A percentile compares a stretch with the other conserved stretches of the same genome.
phyloP scores from a whole-genome alignment of 1,140 invertebrate species.

The Drosophila kanapiae region DNA sequence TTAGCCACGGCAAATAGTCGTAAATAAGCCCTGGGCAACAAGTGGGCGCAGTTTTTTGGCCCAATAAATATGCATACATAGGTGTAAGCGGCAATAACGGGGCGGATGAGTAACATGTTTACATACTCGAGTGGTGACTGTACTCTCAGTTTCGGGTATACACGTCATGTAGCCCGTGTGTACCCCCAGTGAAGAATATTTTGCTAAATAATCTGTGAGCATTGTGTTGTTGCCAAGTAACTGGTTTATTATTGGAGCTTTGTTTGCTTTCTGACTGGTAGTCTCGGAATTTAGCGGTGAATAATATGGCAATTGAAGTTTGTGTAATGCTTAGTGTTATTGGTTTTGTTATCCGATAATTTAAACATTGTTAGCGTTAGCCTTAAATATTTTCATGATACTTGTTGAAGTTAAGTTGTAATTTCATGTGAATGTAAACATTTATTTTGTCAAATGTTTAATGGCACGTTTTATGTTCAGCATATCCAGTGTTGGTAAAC shows the following conservation, averaged over 20 bases:
- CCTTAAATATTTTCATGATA: not conserved
- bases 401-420: not conserved
- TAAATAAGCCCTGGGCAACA: constrained; percentile 41
- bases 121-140: constrained; percentile 38
- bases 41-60: constrained; percentile 49
- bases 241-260: constrained; percentile 14
- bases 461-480: not conserved
- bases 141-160: constrained; percentile 20
- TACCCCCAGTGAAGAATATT: constrained; percentile 29
- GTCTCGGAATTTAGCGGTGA: constrained; percentile 38
- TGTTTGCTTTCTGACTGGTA: constrained; percentile 30
- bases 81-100: not conserved
- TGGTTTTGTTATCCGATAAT: constrained; percentile 17
- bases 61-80: constrained; percentile 23
- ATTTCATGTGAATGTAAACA: constrained; percentile 1
- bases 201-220: constrained; percentile 12
- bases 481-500: not conserved
- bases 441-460: not conserved
- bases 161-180: not conserved
- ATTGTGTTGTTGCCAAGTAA: constrained; percentile 31
- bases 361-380: not conserved
- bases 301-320: constrained; percentile 27
- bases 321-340: constrained; percentile 10
- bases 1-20: constrained; percentile 28
- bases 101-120: constrained; percentile 46